These are phyloP conservation scores for Alaudala cheleensis DNA, from an alignment of 2,113 vertebrate genomes.

Conservation along the genomic window DNA sequence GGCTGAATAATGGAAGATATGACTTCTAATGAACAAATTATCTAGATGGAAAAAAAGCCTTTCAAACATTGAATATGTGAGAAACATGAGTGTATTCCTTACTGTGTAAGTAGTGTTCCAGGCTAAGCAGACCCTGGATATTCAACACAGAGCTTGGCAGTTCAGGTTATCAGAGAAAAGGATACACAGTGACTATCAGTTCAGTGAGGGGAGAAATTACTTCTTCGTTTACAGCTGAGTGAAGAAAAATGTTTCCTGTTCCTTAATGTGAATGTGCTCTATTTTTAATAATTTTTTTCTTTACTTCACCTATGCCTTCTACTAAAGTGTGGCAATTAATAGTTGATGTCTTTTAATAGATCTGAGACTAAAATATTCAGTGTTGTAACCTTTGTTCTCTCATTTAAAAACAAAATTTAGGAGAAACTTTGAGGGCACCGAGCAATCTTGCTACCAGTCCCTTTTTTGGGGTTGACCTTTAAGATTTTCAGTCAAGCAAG, in stretches of 20 bases:
- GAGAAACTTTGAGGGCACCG: not conserved
- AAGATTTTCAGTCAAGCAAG: not conserved
- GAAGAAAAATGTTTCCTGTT: not conserved
- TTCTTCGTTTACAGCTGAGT: not conserved
- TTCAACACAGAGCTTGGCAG: not conserved
- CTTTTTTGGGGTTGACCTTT: not conserved
- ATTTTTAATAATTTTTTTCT: not conserved
- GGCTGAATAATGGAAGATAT: not conserved
- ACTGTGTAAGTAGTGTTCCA: not conserved
- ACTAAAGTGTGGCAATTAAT: not conserved
- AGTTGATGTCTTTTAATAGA: not conserved
- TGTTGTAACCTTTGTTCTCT: not conserved
- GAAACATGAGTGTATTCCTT: not conserved
- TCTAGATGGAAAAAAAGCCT: not conserved
- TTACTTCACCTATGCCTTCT: not conserved
- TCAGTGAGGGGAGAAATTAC: not conserved
- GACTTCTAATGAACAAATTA: not conserved
- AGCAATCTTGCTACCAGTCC: not conserved
- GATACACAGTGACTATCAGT: not conserved
- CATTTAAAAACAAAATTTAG: not conserved
- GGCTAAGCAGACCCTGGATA: not conserved
- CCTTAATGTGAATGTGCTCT: not conserved
- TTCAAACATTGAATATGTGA: not conserved
- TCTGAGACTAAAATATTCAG: not conserved
- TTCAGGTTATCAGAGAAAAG: not conserved